Base-by-base conservation (phyloP, 2,113 vertebrate genomes). In the Noturus placidus region DNA sequence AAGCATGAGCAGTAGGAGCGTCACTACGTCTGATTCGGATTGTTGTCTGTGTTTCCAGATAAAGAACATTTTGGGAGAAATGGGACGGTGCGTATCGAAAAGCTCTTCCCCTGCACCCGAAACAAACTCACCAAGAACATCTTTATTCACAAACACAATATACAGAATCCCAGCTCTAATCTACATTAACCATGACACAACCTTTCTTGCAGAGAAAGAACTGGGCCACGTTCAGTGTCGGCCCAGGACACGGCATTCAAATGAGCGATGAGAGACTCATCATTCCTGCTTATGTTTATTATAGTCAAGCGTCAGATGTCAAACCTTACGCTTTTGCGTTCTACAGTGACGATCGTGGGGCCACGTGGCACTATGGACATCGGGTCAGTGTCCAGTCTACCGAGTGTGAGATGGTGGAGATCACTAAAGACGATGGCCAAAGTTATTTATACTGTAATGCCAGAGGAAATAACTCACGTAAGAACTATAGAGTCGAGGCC, bases 161-260 rank as follows among this genome's bases (percentile, higher is more conserved):
- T 98, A 97, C 93, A 96, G 98, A 78, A 97, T 99, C 84, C 98
- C 97, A 9, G 96, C 97, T 4, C 92, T 99, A 76, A 92, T 98
- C 61, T 97, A 96, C 80, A 30, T 98, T 4, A 95, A 93, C 9
- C 89, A 93, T 0, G 19, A 89, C 2, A 84, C 83, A 76, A 95
- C 95, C 9, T 96, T 97, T 92, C 95, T 99, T 87, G 97, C 97
- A n/a, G n/a, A n/a, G n/a, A n/a, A n/a, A n/a, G n/a, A n/a, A n/a
- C n/a, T n/a, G n/a, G n/a, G 97, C 98, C 88, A 99, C 98, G 0
- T 97, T 99, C 1, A 97, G 96, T 0, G 97, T 99, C 42, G 97
- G 98, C 0, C 98, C 98, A 0, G 98, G 98, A 5, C 98, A 99
- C 0, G 98, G 98, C 0, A 79, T 97, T 0, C 97, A 97, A 91